Evolutionary conservation across 2,888 invertebrate species (phyloP), one percentile per base, ranked within the genome.

Genomic region (Andrena praecox): DNA sequence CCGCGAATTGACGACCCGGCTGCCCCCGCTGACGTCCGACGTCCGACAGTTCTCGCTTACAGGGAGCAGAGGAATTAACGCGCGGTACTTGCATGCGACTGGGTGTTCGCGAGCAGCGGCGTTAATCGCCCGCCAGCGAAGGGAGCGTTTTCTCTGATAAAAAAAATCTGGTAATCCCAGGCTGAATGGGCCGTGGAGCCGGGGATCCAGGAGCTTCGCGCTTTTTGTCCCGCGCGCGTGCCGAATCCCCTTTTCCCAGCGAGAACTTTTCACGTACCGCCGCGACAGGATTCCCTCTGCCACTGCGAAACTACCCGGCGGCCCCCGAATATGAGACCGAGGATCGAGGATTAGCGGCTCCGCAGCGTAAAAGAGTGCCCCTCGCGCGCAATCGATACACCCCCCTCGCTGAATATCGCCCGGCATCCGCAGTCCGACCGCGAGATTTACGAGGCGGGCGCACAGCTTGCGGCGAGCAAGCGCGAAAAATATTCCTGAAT

Each of bases 301-400:
- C 42, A 6, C 69, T 16, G 50, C 27, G 42, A 70, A 52, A 52
- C 52, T 64, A n/a, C 52, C 64, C 35, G 8, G 29, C 20, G 24
- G 0, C 64, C 54, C 33, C 54, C 59, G 35, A 70, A 76, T 70
- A 33, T 33, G 48, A 77, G 75, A 48, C 71, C 66, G 42, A 50
- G 74, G 66, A 80, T 74, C 71, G 70, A 56, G 78, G 74, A 79
- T 84, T 78, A 78, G 60, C 70, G 60, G 33, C 70, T 42, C 16
- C 56, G 27, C 48, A 31, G 27, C 63, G 74, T 62, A 69, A 52
- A 66, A 60, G 72, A 60, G 33, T 52, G 62, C 5, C 10, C 27
- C 33, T 56, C 3, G 6, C 16, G 35, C n/a, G 52, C 10, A 24
- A 82, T 78, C 83, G 83, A 83, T 82, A 81, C 67, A 20, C 42